Evolutionary conservation across 1,140 invertebrate species (phyloP).

Genomic region (Nebria ingens): DNA sequence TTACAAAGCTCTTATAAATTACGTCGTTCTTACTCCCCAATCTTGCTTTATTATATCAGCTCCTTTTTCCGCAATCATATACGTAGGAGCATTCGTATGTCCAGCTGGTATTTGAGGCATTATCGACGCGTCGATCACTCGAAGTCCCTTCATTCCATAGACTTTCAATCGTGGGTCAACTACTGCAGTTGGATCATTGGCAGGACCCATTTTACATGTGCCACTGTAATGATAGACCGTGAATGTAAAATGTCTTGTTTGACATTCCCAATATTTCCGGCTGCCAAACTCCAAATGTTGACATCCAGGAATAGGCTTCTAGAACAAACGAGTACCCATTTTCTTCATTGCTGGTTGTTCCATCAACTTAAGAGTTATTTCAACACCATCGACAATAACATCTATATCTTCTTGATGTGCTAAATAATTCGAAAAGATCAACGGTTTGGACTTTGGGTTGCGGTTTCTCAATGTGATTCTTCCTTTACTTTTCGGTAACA

Average conservation of each 20-base stretch:
- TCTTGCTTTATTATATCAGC: too few species aligned
- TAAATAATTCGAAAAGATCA: constrained; percentile 76
- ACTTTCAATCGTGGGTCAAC: constrained; percentile 60
- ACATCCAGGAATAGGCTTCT: constrained; percentile 51
- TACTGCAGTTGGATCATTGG: constrained; percentile 52
- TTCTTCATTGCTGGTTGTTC: constrained; percentile 31
- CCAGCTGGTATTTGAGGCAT: constrained; percentile 43
- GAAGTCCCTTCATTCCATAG: constrained; percentile 53
- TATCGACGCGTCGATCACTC: constrained; percentile 67
- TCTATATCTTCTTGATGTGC: constrained; percentile 37
- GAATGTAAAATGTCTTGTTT: constrained; percentile 51
- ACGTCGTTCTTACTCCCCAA: too few species aligned
- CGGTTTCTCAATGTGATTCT: constrained; percentile 49
- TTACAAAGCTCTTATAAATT: too few species aligned
- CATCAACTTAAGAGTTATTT: constrained; percentile 27
- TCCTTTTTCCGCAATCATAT: constrained; percentile 68
- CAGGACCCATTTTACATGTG: constrained; percentile 77
- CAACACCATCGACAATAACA: constrained; percentile 32
- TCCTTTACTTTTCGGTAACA: constrained; percentile 62
- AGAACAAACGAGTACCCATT: constrained; percentile 41
- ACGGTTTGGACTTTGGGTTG: constrained; percentile 64
- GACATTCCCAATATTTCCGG: constrained; percentile 62
- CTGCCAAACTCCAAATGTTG: constrained; percentile 46
- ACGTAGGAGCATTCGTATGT: constrained; percentile 53
- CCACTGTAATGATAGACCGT: constrained; percentile 70